phyloP scores from a whole-genome alignment of 1,140 invertebrate genomes.

The Aphaenogaster rudis region DNA sequence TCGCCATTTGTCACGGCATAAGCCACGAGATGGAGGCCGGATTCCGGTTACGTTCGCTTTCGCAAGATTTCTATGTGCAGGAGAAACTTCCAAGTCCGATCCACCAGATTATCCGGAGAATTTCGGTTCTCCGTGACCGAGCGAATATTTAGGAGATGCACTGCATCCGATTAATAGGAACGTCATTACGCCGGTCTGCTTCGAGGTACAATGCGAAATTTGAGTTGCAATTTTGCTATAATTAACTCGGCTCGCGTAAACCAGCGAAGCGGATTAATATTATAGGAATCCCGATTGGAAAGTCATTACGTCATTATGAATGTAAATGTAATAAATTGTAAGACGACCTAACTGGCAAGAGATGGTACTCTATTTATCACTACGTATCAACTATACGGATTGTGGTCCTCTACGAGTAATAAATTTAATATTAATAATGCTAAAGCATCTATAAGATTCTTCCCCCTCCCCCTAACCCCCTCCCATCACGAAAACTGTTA shows the following conservation, averaged over 20 bases:
- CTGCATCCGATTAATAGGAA: slow-evolving; percentile 42
- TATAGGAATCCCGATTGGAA: neutral
- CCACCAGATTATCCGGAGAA: slow-evolving; percentile 58
- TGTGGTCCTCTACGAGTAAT: no score
- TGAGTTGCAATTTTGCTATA: slow-evolving; percentile 21
- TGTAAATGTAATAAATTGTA: neutral
- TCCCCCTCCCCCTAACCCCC: no score
- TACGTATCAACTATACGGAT: no score
- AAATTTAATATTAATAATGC: no score
- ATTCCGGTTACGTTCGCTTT: slow-evolving; percentile 53
- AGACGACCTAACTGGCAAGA: no score
- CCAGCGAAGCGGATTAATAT: neutral
- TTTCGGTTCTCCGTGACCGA: slow-evolving; percentile 24
- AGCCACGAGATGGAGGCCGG: slow-evolving; percentile 67
- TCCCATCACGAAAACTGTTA: no score
- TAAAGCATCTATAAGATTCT: no score
- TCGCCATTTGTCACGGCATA: slow-evolving; percentile 79
- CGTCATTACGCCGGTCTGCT: slow-evolving; percentile 28
- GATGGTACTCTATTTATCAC: no score
- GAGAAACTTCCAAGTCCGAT: slow-evolving; percentile 63
- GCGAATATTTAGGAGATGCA: slow-evolving; percentile 51
- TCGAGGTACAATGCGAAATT: slow-evolving; percentile 9
- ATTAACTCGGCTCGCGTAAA: slow-evolving; percentile 15
- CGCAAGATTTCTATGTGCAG: slow-evolving; percentile 44
- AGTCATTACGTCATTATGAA: slow-evolving; percentile 12